Evolutionary conservation across 2,113 vertebrate genomes (phyloP).

Genomic region (Phalacrocorax aristotelis): DNA sequence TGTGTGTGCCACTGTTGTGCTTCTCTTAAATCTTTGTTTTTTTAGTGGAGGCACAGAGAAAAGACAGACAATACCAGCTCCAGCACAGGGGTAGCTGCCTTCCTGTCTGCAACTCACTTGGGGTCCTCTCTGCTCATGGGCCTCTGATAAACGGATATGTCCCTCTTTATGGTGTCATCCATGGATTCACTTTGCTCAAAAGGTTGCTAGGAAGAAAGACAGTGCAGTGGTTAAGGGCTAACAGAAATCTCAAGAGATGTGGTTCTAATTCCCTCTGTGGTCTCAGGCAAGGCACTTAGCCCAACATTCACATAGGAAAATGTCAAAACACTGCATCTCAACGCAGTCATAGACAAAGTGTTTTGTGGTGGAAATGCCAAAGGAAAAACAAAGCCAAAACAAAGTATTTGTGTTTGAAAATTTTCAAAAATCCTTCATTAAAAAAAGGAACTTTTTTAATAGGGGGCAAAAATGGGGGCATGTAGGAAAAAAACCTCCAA

Average conservation of each 20-base stretch:
- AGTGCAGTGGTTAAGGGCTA: neutral
- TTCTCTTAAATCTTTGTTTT: constrained; percentile 17
- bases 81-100: neutral
- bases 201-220: neutral
- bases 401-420: neutral
- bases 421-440: too few species aligned
- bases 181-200: neutral
- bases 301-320: neutral
- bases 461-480: fast-evolving
- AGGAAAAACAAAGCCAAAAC: neutral
- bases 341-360: neutral
- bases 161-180: neutral
- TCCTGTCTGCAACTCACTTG: neutral
- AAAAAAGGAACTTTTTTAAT: neutral
- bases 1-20: neutral
- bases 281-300: constrained; percentile 30
- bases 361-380: constrained; percentile 22
- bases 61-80: neutral
- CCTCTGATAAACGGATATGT: neutral
- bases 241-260: neutral
- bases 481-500: fast-evolving
- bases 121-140: neutral
- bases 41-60: neutral
- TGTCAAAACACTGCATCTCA: constrained; percentile 48
- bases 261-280: constrained; percentile 20